phyloP scores from a whole-genome alignment of 2,888 invertebrate species.

The Augiades crinisus region DNA sequence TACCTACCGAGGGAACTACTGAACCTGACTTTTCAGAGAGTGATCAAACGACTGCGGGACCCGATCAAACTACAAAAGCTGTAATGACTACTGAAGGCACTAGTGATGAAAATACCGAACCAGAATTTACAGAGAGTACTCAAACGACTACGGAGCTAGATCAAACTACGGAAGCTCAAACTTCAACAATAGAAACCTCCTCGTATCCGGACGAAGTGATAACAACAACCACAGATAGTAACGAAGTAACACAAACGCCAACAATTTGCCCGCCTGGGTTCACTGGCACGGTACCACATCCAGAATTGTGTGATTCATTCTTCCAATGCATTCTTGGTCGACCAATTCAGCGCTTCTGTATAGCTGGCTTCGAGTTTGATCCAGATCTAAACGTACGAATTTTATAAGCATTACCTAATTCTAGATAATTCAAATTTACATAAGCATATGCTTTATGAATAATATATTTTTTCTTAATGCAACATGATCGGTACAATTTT shows the following conservation, averaged over 20 bases:
- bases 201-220: too few species aligned
- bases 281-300: background rate
- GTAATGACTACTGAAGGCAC: too few species aligned
- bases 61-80: background rate
- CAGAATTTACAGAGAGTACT: background rate
- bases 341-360: background rate
- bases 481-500: too few species aligned
- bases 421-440: too few species aligned
- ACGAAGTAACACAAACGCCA: background rate
- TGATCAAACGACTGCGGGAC: too few species aligned
- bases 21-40: too few species aligned
- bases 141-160: constrained; percentile 16
- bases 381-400: background rate
- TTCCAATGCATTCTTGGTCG: background rate
- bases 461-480: too few species aligned
- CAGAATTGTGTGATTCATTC: background rate
- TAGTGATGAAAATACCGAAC: too few species aligned
- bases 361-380: background rate
- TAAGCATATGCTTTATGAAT: too few species aligned
- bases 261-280: background rate
- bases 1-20: too few species aligned
- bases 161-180: background rate
- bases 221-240: background rate
- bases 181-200: background rate
- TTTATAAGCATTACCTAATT: background rate